Percentiles rank a stretch among this genome's conserved stretches.
phyloP scores from a whole-genome alignment of 2,888 invertebrate species.

The Pristionchus arcanus region DNA sequence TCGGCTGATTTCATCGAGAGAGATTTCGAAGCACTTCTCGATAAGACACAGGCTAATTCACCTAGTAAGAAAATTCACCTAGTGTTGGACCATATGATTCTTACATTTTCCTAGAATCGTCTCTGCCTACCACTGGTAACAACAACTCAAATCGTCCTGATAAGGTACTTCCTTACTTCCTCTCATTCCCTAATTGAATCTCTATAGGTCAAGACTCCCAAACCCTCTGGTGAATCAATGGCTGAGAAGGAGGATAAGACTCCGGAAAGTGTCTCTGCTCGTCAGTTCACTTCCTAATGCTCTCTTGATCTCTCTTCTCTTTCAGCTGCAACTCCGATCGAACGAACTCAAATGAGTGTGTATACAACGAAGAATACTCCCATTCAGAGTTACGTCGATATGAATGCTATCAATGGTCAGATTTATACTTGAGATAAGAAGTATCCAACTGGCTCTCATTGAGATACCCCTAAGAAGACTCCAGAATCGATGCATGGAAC shows the following conservation, averaged over 20 bases:
- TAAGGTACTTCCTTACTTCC: not conserved
- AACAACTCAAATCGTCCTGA: not conserved
- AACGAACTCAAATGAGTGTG: constrained; percentile 22
- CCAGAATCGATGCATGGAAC: not conserved
- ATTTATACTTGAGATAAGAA: not conserved
- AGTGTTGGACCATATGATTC: not conserved
- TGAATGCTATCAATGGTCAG: not conserved
- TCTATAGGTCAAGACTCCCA: not conserved
- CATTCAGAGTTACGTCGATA: constrained; percentile 2
- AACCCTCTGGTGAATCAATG: not conserved
- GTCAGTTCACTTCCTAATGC: not conserved
- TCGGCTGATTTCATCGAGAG: constrained; percentile 4
- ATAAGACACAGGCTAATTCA: constrained; percentile 37
- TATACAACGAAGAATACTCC: constrained; percentile 19
- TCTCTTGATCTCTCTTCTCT: not conserved
- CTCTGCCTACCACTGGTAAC: not conserved
- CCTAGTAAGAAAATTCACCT: not conserved
- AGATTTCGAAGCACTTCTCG: not conserved
- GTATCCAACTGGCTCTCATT: not conserved
- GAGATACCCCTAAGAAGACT: constrained; percentile 13
- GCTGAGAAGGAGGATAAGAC: constrained; percentile 33
- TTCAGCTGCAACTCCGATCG: not conserved
- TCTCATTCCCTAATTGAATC: not conserved
- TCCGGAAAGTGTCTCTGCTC: not conserved
- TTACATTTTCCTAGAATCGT: not conserved